Base-by-base conservation (phyloP, 2,888 invertebrate species). In the Trissolcus brochymenae region DNA sequence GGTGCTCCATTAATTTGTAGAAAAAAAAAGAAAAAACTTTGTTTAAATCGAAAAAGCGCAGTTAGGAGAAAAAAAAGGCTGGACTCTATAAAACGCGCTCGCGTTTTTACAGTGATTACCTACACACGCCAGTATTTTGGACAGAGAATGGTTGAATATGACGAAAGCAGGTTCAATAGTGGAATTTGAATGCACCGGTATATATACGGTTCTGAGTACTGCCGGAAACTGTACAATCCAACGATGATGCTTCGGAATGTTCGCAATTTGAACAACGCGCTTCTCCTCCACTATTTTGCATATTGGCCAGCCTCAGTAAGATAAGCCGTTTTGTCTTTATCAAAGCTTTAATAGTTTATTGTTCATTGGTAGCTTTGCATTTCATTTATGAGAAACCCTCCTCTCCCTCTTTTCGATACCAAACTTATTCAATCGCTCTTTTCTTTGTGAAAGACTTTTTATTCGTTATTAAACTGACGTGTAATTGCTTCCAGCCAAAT, bases 191-290 rank as follows among this genome's bases (percentile, higher is more conserved):
- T 80, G 79, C 64, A 46, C 40, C 1, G 59, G 67, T 76, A 67
- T 73, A 73, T 75, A 67, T 68, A 64, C 67, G 70, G 40, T 43
- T 59, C 72, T 68, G 68, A 76, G 76, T 57, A 67, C 59, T 46
- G 70, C 73, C 76, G 85, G 85, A 85, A 86, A 85, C 86, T 85
- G 84, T 79, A 80, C 84, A 84, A 86, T 84, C 81, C 86, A 76
- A 80, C 82, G 82, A 87, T 86, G 86, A 87, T 87, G 83, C 84
- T 84, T 83, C 79, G 87, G 86, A 87, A 86, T 85, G 83, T 81
- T 80, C 78, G 83, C 84, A 84, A 87, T 87, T 86, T 83, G 82
- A 80, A 81, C 82, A 83, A 84, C 84, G 81, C 83, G 80, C 82
- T 81, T 81, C 81, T 81, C 76, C 79, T 81, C 82, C 84, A 81